Base-by-base conservation (phyloP, 2,888 invertebrate genomes). In the Drosophila recens region DNA sequence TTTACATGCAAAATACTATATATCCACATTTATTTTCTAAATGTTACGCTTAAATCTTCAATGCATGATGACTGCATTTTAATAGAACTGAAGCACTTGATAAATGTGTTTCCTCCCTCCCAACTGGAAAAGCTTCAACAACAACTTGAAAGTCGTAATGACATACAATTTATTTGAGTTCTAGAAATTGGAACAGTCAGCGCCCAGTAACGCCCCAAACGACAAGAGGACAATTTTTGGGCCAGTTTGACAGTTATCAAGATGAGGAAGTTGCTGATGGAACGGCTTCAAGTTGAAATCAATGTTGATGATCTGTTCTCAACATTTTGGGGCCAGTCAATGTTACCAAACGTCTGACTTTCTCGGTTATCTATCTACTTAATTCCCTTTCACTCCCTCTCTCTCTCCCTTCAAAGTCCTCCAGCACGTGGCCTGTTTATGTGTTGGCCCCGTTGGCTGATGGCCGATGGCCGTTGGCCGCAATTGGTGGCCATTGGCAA, bases 221-320 rank as follows among this genome's bases (percentile, higher is more conserved):
- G 57, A 67, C 74, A 67, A 49, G 76, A 46, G 72, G 23, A 52
- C 61, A 62, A 49, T 64, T 67, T 59, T 52, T 23, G 57, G 61
- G 36, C 34, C 59, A 54, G 45, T 53, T 65, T 67, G 61, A 48
- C 57, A 52, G 64, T 30, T 65, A 75, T 76, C 75, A 66, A 69
- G 66, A 71, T 64, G 80, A 13, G 63, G 34, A 75, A 67, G 67
- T 80, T 82, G 73, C 73, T 82, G 86, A 86, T 80, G 72, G 68
- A 56, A 64, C 69, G 48, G 63, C 61, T 38, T 73, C 71, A 75
- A 88, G 84, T 69, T 72, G 77, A 80, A 88, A 88, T 88, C 89
- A 87, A 86, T 86, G 89, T 88, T 83, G 83, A 83, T 83, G 87
- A 83, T 83, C 84, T 85, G 63, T 59, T 72, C 72, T 15, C 33